A percentile compares a stretch with the other conserved stretches of the same genome.
Evolutionary conservation across 2,113 vertebrate genomes (phyloP).

Genomic region (Calyptommatus sinebrachiatus): DNA sequence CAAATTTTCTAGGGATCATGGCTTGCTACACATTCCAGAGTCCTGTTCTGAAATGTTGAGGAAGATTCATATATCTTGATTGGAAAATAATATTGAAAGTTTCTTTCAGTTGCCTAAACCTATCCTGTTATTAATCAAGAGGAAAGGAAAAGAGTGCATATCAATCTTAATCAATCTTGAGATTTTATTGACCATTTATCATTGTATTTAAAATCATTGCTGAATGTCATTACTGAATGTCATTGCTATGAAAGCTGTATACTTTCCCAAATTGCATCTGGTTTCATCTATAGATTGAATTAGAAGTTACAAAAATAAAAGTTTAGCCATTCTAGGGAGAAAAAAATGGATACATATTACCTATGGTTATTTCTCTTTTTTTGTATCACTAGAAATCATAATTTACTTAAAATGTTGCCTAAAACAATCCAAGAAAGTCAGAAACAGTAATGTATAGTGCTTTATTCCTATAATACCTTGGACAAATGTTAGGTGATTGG

Average conservation of each 20-base stretch:
- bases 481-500: neutral
- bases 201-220: too few relatives aligned
- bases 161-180: too few relatives aligned
- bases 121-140: too few relatives aligned
- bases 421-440: neutral
- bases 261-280: neutral
- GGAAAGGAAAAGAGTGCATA: too few relatives aligned
- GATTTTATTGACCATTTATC: too few relatives aligned
- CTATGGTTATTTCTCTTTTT: neutral
- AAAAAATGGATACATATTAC: neutral
- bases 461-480: neutral
- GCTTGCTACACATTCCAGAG: too few relatives aligned
- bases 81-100: too few relatives aligned
- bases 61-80: too few relatives aligned
- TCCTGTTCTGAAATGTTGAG: too few relatives aligned
- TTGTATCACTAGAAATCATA: neutral
- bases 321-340: neutral
- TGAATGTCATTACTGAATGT: too few relatives aligned
- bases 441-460: neutral
- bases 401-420: neutral
- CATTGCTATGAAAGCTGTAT: neutral
- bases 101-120: too few relatives aligned
- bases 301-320: neutral
- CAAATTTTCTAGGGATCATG: too few relatives aligned
- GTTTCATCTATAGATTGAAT: neutral